Conservation (phyloP, 1,140 invertebrate genomes). For the Lepidotrigona ventralis region DNA sequence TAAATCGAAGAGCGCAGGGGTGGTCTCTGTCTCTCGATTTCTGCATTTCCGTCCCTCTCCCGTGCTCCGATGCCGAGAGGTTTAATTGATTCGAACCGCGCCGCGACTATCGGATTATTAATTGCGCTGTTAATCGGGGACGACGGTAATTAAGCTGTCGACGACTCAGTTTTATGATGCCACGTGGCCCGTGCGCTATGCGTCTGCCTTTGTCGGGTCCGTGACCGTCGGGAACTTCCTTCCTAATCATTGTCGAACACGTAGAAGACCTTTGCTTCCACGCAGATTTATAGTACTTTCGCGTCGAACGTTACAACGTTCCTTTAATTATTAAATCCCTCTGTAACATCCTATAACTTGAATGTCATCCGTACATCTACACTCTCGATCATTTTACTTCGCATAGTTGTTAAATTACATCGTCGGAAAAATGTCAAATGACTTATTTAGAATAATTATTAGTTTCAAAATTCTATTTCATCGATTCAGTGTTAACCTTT, state of each 20-base stretch:
- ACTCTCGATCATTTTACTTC: too few species aligned
- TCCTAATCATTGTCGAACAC: conserved; percentile 4
- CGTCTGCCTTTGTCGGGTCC: conserved; percentile 1
- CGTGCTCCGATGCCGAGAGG: conserved; percentile 23
- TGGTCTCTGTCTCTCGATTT: conserved; percentile 1
- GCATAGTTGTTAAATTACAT: too few species aligned
- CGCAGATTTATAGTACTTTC: neutral
- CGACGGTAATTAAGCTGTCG: conserved; percentile 51
- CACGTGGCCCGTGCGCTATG: neutral
- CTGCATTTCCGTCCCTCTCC: conserved; percentile 15
- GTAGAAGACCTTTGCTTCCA: too few species aligned
- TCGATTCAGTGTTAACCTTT: too few species aligned
- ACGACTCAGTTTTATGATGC: conserved; percentile 46
- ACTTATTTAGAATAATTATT: too few species aligned
- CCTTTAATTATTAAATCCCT: neutral
- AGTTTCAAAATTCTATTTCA: too few species aligned
- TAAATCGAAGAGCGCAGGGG: neutral
- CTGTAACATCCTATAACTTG: too few species aligned
- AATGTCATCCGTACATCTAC: too few species aligned
- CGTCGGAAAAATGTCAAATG: too few species aligned
- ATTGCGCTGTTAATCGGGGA: conserved; percentile 44
- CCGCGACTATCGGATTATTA: conserved; percentile 47
- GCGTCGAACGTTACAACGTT: neutral
- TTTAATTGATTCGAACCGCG: conserved; percentile 50
- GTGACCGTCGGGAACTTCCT: neutral